Evolutionary conservation across 2,888 invertebrate genomes (phyloP).

Genomic region (Papilio protenor): DNA sequence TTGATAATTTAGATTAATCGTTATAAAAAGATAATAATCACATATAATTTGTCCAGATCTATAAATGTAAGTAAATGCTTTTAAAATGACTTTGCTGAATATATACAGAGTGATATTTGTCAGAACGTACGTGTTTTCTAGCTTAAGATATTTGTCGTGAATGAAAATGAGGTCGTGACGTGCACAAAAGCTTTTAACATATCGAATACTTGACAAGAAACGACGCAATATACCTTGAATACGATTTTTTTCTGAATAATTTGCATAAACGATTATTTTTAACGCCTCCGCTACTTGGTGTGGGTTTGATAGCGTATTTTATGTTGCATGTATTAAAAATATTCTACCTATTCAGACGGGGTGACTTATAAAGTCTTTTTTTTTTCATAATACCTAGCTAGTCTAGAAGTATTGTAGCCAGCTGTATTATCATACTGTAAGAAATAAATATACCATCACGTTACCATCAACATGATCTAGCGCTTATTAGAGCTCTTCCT

Average conservation of each 20-base stretch:
- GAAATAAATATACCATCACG: background rate
- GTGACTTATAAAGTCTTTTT: background rate
- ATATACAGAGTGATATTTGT: no score
- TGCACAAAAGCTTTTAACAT: conserved; percentile 19
- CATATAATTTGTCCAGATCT: no score
- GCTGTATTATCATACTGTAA: background rate
- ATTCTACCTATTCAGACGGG: background rate
- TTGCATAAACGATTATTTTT: conserved; percentile 12
- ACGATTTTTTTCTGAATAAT: background rate
- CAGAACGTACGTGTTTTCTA: no score
- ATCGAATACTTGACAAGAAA: conserved; percentile 12
- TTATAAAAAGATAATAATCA: no score
- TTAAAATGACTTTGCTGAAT: no score
- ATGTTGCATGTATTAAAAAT: background rate
- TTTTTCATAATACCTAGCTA: background rate
- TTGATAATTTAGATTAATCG: no score
- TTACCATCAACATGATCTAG: background rate
- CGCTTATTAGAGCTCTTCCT: background rate
- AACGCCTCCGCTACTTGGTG: background rate
- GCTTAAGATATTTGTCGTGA: no score
- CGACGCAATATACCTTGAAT: conserved; percentile 8
- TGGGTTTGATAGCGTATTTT: background rate
- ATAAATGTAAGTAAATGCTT: no score
- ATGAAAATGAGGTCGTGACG: conserved; percentile 26
- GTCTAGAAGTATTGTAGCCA: background rate